Evolutionary conservation across 53 echinoderm and acorn worm genomes (phyloP), one percentile per base, ranked within the genome.

Genomic region (Zoroaster sp.): DNA sequence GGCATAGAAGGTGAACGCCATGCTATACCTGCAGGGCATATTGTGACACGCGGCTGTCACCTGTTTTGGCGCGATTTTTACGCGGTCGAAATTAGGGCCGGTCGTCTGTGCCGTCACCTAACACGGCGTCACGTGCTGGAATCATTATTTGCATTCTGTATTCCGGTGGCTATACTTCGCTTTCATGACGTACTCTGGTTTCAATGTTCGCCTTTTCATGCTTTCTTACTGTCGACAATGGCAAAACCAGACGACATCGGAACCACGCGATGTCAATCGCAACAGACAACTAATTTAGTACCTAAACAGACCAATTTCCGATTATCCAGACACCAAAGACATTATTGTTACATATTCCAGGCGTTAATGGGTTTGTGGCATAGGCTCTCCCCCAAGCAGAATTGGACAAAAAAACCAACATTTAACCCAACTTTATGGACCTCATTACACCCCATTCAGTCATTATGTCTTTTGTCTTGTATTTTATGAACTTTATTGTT

Each of bases 91-190:
- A 77, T 53, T 78, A 33, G 38, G 78, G 55, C 78, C 78, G 55
- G 78, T 55, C 78, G 78, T 36, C 38, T 59, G 17, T 13, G 14
- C 34, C 82, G 68, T 82, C 82, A 82, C 43, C 82, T 82, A 82
- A 82, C 82, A 44, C 82, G 66, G 15, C 35, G 82, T 68, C 82
- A 82, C 68, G 82, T 82, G 82, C 40, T 15, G 68, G 30, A 68
- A 44, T 30, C 45, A 82, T 82, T 82, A 82, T 40, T 2, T 14
- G 44, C 20, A 36, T 20, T 74, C 25, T 15, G 20, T 74, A 40
- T 23, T 74, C 74, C 74, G 74, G 74, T 12, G n/a, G 74, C 38
- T 40, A 42, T 38, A 74, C 12, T 6, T 17, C 47, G 34, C 59
- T 15, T 35, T 55, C 28, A 37, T 20, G 10, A 34, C 11, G 35